These are phyloP conservation scores for Hormaphis cornu DNA, from an alignment of 1,140 invertebrate genomes.

Conservation along the genomic window DNA sequence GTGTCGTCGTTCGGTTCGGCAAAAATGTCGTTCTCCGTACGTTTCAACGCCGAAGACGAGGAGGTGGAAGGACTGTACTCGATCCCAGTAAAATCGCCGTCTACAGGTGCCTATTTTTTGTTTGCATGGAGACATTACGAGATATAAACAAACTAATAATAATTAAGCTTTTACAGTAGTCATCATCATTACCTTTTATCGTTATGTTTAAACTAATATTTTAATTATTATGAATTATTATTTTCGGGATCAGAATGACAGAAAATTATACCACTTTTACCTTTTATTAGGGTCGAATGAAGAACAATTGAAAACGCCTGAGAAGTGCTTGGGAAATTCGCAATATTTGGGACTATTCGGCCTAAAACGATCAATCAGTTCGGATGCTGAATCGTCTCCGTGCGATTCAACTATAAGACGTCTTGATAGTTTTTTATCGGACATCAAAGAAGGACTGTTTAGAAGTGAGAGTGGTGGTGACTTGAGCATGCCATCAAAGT, in stretches of 20 bases:
- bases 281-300: not conserved
- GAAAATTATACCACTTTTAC: not conserved
- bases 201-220: too few relatives aligned
- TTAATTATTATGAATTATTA: too few relatives aligned
- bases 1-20: not conserved
- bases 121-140: not conserved
- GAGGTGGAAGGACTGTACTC: conserved; percentile 35
- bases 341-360: conserved; percentile 15
- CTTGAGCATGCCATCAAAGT: not conserved
- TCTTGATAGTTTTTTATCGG: conserved; percentile 24
- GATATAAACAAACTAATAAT: not conserved
- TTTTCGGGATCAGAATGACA: too few relatives aligned
- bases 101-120: not conserved
- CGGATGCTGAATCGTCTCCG: conserved; percentile 16
- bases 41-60: conserved; percentile 37
- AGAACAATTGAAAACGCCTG: conserved; percentile 3
- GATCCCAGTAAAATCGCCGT: not conserved
- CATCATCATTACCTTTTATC: too few relatives aligned
- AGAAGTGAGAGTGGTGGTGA: conserved; percentile 1
- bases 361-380: conserved; percentile 13
- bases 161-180: not conserved
- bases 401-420: conserved; percentile 12
- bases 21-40: conserved; percentile 36
- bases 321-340: not conserved
- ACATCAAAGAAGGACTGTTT: conserved; percentile 24